A percentile compares a stretch with the other conserved stretches of the same genome.
phyloP scores from a whole-genome alignment of 2,797 vertebrate genomes.

The Catostomus latipinnis region DNA sequence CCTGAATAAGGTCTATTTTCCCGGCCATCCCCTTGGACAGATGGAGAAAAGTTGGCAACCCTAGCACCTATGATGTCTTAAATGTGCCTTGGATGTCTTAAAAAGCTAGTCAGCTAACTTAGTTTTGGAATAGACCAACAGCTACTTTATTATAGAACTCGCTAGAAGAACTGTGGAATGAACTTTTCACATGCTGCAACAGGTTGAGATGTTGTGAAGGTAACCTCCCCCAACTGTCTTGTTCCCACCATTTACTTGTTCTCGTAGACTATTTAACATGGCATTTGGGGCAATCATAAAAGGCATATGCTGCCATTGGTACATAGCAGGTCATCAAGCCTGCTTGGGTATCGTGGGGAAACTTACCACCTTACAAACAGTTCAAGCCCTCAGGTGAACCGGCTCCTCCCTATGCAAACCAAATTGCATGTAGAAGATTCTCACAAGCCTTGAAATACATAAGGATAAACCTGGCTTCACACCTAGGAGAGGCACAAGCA shows the following conservation, averaged over 20 bases:
- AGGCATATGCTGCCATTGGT: background rate
- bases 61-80: no score
- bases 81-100: background rate
- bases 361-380: background rate
- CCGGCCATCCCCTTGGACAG: no score
- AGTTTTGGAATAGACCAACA: background rate
- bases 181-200: conserved; percentile 16
- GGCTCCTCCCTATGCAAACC: conserved; percentile 42
- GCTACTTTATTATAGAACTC: background rate
- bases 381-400: conserved; percentile 24
- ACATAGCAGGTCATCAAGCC: conserved; percentile 2
- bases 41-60: no score
- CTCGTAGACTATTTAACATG: conserved; percentile 33
- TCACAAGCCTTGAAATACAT: conserved; percentile 26
- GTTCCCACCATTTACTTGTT: conserved; percentile 24
- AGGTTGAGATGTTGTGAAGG: conserved; percentile 33
- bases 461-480: conserved; percentile 44
- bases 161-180: background rate
- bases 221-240: conserved; percentile 11
- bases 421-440: conserved; percentile 16
- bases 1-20: no score
- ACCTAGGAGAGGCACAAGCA: conserved; percentile 33
- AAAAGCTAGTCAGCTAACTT: background rate
- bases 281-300: conserved; percentile 34
- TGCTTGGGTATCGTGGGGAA: conserved; percentile 12